These are phyloP conservation scores for Phrynosoma platyrhinos DNA, from an alignment of 2,113 vertebrate species.

Conservation along the genomic window DNA sequence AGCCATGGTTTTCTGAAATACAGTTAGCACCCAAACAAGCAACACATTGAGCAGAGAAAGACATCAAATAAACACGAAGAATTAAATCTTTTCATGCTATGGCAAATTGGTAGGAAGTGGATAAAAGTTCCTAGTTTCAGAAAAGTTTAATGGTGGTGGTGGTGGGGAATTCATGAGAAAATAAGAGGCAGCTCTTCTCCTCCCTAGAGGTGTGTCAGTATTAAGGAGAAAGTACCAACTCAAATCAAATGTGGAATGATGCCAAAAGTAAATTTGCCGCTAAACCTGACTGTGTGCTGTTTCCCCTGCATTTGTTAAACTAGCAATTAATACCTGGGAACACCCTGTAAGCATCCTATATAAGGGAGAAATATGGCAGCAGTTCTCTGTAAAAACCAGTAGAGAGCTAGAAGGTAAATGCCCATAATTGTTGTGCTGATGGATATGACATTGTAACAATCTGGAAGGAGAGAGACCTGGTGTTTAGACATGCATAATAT, in stretches of 20 bases:
- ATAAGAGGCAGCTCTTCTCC: not conserved
- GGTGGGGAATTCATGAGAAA: not conserved
- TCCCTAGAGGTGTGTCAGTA: constrained; percentile 20
- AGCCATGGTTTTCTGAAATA: not conserved
- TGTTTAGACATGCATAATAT: constrained; percentile 36
- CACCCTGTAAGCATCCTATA: constrained; percentile 36
- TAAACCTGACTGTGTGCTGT: constrained; percentile 38
- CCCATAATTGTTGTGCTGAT: constrained; percentile 37
- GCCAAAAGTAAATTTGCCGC: constrained; percentile 34
- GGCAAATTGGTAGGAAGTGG: not conserved
- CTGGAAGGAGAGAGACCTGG: constrained; percentile 24
- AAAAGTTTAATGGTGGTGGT: not conserved
- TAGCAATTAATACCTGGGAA: constrained; percentile 47
- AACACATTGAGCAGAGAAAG: not conserved
- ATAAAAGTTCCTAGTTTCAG: not conserved
- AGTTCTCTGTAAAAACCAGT: constrained; percentile 28
- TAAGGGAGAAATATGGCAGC: constrained; percentile 34
- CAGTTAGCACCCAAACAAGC: not conserved
- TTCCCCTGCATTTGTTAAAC: constrained; percentile 49
- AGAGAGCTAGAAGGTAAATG: constrained; percentile 33
- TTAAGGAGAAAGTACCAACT: constrained; percentile 28
- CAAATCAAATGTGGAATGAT: constrained; percentile 40
- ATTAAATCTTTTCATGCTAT: not conserved
- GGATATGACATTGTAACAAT: constrained; percentile 42
- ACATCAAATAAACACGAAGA: no score